phyloP scores from a whole-genome alignment of 2,113 vertebrate genomes.

The Eupsittula cactorum region DNA sequence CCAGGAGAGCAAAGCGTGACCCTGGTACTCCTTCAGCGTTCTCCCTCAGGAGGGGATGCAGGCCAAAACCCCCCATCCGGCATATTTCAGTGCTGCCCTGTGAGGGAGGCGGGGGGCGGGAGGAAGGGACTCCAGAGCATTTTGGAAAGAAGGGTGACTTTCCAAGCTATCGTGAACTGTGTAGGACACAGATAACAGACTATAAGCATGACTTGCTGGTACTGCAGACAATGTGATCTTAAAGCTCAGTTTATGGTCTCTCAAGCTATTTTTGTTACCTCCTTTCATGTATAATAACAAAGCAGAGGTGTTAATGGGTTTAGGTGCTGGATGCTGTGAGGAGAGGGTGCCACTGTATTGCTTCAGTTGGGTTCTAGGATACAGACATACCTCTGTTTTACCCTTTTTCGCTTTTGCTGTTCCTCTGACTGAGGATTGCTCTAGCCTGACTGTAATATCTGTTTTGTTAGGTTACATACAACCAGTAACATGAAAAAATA shows the following conservation, averaged over 20 bases:
- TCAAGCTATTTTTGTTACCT: background rate
- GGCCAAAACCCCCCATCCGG: background rate
- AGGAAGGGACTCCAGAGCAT: background rate
- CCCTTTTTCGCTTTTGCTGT: background rate
- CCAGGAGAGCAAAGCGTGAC: background rate
- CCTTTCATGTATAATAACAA: accelerated
- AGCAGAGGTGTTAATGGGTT: background rate
- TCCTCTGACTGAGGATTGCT: background rate
- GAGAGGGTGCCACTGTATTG: background rate
- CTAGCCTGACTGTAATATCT: background rate
- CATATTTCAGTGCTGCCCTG: background rate
- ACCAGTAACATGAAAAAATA: background rate
- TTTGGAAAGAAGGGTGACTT: background rate
- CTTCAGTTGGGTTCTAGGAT: background rate
- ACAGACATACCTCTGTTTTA: background rate
- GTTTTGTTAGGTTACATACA: background rate
- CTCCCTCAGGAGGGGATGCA: accelerated
- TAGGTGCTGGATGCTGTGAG: background rate
- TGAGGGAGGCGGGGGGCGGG: background rate
- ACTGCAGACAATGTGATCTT: background rate
- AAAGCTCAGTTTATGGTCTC: background rate
- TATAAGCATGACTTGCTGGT: background rate
- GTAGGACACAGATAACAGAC: background rate
- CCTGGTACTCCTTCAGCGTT: background rate
- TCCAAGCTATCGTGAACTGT: background rate